Conservation (phyloP, 2,113 vertebrate species). For the Hemiscyllium ocellatum region DNA sequence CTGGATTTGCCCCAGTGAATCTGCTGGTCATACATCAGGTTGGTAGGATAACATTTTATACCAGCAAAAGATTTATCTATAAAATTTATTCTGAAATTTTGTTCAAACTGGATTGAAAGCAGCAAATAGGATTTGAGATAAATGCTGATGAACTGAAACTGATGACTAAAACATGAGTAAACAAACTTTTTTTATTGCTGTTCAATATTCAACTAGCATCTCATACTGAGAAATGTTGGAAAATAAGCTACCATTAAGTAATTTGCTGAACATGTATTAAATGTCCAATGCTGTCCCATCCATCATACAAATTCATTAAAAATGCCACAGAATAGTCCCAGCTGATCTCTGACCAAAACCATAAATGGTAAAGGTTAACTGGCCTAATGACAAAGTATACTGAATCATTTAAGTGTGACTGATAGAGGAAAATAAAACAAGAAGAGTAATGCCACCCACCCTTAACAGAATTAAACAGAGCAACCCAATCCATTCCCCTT, state of each 20-base stretch:
- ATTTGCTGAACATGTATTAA: neutral
- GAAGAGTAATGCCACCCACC: neutral
- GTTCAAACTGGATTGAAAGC: neutral
- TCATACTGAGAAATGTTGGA: neutral
- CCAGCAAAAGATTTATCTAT: neutral
- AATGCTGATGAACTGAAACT: neutral
- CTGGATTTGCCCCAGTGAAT: neutral
- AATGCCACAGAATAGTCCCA: neutral
- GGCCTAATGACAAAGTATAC: neutral
- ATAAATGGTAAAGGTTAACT: neutral
- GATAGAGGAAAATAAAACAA: neutral
- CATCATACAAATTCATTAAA: neutral
- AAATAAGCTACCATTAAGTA: neutral
- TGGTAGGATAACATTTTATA: neutral
- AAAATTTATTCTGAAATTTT: neutral
- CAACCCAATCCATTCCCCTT: neutral
- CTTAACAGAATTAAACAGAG: neutral
- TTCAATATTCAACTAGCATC: neutral
- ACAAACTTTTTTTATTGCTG: neutral
- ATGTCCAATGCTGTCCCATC: neutral
- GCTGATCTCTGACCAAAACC: neutral
- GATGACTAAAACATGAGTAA: neutral
- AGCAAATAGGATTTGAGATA: neutral
- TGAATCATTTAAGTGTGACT: neutral
- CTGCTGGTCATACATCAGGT: neutral